Percentiles rank a stretch among this genome's conserved stretches.
phyloP scores from a whole-genome alignment of 2,888 invertebrate species.

The Drosophila paranaensis region DNA sequence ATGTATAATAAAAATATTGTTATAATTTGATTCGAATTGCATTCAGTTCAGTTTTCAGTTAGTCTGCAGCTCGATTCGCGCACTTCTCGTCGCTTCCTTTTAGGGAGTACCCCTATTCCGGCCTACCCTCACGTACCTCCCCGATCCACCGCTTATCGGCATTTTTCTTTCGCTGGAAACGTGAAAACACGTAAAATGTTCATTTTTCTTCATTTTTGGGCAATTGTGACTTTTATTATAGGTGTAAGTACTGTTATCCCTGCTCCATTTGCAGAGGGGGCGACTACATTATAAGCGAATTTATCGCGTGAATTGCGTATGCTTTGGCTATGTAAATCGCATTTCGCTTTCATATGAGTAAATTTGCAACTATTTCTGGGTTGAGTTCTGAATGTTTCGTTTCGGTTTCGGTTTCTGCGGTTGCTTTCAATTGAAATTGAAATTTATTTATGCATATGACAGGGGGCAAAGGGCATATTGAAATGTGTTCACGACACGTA shows the following conservation, averaged over 20 bases:
- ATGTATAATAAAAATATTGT: slow-evolving; percentile 18
- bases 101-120: not conserved
- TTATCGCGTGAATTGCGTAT: slow-evolving; percentile 45
- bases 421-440: slow-evolving; percentile 2
- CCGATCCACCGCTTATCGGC: slow-evolving; percentile 2
- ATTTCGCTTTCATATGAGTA: slow-evolving; percentile 18
- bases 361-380: slow-evolving; percentile 40
- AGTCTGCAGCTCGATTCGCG: slow-evolving; percentile 42
- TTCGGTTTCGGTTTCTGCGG: slow-evolving; percentile 26
- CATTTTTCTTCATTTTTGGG: slow-evolving; percentile 56
- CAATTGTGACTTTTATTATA: slow-evolving; percentile 43
- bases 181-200: slow-evolving; percentile 54
- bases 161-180: not conserved
- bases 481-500: slow-evolving; percentile 33
- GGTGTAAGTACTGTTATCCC: slow-evolving; percentile 10
- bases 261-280: not conserved
- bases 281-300: slow-evolving; percentile 35
- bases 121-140: not conserved
- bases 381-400: slow-evolving; percentile 22
- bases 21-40: slow-evolving; percentile 38
- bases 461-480: slow-evolving; percentile 1
- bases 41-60: slow-evolving; percentile 6
- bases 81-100: not conserved
- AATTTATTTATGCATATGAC: not conserved
- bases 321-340: slow-evolving; percentile 42